A percentile compares a stretch with the other conserved stretches of the same genome.
Conservation (phyloP, 2,113 vertebrate genomes). For the Neotoma lepida region DNA sequence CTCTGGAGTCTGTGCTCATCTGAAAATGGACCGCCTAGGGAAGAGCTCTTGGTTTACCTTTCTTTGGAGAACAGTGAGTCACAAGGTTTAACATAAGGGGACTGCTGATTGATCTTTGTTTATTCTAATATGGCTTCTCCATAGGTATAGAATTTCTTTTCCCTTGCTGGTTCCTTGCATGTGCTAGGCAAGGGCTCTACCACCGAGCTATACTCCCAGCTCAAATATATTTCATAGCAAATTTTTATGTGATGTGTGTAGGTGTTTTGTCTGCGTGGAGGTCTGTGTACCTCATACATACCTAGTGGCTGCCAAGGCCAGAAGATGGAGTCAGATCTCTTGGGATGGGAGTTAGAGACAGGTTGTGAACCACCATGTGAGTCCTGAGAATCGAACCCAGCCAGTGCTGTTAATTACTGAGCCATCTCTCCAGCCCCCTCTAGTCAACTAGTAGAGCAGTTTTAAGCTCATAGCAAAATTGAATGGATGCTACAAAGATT, state of each 20-base stretch:
- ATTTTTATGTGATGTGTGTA: neutral
- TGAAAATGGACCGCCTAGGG: conserved; percentile 36
- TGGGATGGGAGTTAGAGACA: neutral
- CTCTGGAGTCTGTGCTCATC: neutral
- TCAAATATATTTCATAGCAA: neutral
- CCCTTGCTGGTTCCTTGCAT: neutral
- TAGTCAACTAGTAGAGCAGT: neutral
- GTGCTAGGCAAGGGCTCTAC: neutral
- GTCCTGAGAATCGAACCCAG: neutral
- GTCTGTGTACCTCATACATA: neutral
- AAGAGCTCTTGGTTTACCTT: conserved; percentile 9
- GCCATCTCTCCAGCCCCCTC: neutral
- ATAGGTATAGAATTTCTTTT: neutral
- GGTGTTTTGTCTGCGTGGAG: neutral
- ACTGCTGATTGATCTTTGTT: conserved; percentile 35
- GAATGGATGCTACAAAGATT: neutral
- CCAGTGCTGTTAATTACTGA: neutral
- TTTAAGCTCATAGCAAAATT: neutral
- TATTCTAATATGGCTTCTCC: neutral
- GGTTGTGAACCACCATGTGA: neutral
- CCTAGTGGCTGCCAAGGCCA: neutral
- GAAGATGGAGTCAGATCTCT: neutral
- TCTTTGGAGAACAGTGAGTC: conserved; percentile 21
- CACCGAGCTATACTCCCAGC: neutral
- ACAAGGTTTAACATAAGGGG: neutral